Conservation (phyloP, 2,113 vertebrate genomes). For the Rhinoderma darwinii region DNA sequence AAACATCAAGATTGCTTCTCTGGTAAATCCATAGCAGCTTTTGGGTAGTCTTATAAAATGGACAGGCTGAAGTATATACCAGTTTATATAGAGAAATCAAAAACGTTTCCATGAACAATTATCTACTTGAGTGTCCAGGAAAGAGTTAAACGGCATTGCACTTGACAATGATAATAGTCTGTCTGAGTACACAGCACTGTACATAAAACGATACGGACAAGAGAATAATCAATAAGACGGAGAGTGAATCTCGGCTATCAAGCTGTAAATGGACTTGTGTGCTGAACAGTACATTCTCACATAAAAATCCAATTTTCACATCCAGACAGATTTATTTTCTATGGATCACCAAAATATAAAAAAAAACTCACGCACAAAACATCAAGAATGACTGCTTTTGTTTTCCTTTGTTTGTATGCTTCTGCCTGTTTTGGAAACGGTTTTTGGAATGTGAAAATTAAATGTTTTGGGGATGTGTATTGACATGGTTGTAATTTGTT, state of each 20-base stretch:
- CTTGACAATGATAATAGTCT: constrained; percentile 51
- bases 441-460: constrained; percentile 41
- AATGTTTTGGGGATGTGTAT: constrained; percentile 41
- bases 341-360: constrained; percentile 36
- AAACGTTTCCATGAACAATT: background rate
- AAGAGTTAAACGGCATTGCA: constrained; percentile 38
- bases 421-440: constrained; percentile 2
- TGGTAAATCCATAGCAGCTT: background rate
- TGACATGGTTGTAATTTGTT: constrained; percentile 38
- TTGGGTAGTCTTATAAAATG: background rate
- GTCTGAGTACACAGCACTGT: constrained; percentile 57
- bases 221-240: constrained; percentile 59
- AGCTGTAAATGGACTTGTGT: constrained; percentile 53
- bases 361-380: constrained; percentile 33
- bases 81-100: constrained; percentile 1
- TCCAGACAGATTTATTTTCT: constrained; percentile 60
- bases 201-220: constrained; percentile 57
- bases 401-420: constrained; percentile 18
- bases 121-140: background rate
- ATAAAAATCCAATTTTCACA: constrained; percentile 62
- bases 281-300: constrained; percentile 57
- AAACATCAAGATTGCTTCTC: constrained; percentile 30
- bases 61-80: background rate
- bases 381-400: constrained; percentile 24
- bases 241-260: constrained; percentile 57